A percentile compares a stretch with the other conserved stretches of the same genome.
phyloP scores from a whole-genome alignment of 2,797 vertebrate species.

The Pelodytes ibericus region DNA sequence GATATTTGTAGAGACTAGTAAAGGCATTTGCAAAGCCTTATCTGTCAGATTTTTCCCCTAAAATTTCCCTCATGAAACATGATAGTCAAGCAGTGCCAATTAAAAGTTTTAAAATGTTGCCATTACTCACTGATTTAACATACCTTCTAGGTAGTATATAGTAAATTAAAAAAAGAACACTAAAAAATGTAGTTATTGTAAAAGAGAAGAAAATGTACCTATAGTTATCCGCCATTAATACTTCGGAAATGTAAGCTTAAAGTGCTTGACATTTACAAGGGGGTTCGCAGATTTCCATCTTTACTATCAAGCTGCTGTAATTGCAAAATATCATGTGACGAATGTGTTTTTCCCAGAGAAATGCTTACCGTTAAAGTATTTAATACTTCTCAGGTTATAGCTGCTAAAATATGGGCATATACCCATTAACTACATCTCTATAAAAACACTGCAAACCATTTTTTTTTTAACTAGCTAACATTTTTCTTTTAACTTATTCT shows the following conservation, averaged over 20 bases:
- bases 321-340: background rate
- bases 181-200: too few relatives aligned
- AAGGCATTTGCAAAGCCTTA: too few relatives aligned
- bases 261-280: background rate
- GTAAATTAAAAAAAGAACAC: too few relatives aligned
- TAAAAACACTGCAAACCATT: conserved; percentile 2
- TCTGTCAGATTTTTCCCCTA: too few relatives aligned
- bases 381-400: conserved; percentile 13
- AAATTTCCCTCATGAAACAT: too few relatives aligned
- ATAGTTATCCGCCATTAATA: too few relatives aligned
- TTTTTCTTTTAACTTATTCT: conserved; percentile 29
- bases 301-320: background rate
- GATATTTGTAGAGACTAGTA: too few relatives aligned
- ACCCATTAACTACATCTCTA: background rate
- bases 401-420: background rate
- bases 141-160: too few relatives aligned
- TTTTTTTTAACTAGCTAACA: background rate
- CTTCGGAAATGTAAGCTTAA: background rate
- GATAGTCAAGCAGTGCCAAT: too few relatives aligned
- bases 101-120: too few relatives aligned
- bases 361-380: conserved; percentile 19
- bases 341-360: background rate
- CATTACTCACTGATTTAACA: too few relatives aligned
- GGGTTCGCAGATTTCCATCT: background rate
- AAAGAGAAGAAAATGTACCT: too few relatives aligned